phyloP scores from a whole-genome alignment of 2,888 invertebrate genomes.

The Hypercompe scribonia region DNA sequence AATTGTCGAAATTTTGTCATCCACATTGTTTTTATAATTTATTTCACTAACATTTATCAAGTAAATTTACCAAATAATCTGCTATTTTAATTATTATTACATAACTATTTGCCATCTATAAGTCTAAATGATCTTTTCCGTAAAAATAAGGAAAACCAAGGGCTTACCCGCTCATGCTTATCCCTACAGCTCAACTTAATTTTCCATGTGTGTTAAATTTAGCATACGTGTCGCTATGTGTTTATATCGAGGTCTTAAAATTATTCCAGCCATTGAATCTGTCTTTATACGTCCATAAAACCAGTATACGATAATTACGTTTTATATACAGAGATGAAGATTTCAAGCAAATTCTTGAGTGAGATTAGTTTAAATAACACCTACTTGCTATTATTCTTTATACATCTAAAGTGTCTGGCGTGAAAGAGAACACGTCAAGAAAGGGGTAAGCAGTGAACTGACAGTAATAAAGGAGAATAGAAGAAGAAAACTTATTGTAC shows the following conservation, averaged over 20 bases:
- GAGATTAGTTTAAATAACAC: neutral
- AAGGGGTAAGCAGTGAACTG: too few relatives aligned
- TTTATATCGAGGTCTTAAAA: neutral
- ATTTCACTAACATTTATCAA: too few relatives aligned
- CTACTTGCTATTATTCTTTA: neutral
- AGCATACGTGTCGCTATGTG: neutral
- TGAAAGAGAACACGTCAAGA: too few relatives aligned
- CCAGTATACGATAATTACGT: neutral
- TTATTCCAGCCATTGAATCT: neutral
- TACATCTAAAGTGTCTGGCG: neutral
- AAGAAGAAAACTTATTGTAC: too few relatives aligned
- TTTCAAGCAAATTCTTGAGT: neutral
- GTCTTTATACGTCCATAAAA: neutral
- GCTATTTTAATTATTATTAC: too few relatives aligned
- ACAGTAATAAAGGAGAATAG: too few relatives aligned
- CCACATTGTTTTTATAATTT: too few relatives aligned
- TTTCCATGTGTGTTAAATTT: neutral
- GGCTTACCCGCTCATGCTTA: neutral
- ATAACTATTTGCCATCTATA: too few relatives aligned
- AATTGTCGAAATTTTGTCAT: too few relatives aligned
- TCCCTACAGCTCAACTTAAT: neutral
- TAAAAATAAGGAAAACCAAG: neutral
- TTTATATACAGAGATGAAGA: neutral
- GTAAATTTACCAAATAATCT: too few relatives aligned
- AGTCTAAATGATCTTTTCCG: neutral